Percentiles rank a stretch among this genome's conserved stretches.
phyloP scores from a whole-genome alignment of 2,113 vertebrate genomes.

The Clarias batrachus region DNA sequence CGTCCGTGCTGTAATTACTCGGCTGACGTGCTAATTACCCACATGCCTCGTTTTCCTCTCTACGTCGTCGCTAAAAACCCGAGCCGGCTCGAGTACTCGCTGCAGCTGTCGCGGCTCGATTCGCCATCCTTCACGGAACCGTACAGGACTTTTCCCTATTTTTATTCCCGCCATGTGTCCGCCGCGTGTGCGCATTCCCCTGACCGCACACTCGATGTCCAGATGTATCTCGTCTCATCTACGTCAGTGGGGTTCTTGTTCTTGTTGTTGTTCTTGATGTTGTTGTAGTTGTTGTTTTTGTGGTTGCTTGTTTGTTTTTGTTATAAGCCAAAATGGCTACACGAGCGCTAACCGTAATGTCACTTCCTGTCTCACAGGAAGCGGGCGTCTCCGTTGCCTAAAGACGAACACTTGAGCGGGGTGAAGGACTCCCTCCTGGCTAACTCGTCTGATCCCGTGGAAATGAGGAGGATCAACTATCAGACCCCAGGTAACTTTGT shows the following conservation, averaged over 20 bases:
- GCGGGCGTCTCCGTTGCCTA: constrained; percentile 85
- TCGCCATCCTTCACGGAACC: background rate
- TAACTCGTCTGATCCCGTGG: constrained; percentile 89
- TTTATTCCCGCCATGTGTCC: background rate
- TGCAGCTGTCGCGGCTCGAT: constrained; percentile 8
- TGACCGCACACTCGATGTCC: background rate
- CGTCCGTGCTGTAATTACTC: constrained; percentile 72
- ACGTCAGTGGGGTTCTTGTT: background rate
- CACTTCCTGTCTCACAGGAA: constrained; percentile 74
- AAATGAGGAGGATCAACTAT: constrained; percentile 92
- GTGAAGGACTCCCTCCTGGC: constrained; percentile 88
- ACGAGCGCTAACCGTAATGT: background rate
- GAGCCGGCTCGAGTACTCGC: background rate
- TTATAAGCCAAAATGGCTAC: background rate
- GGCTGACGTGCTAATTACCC: constrained; percentile 77
- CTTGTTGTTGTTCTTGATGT: background rate
- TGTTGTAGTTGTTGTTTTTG: background rate
- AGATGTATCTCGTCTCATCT: background rate
- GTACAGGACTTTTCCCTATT: background rate
- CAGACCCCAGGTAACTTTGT: constrained; percentile 87
- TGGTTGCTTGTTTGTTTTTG: too few species aligned
- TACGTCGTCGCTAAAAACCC: constrained; percentile 54
- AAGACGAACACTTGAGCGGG: constrained; percentile 84
- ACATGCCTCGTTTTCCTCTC: constrained; percentile 71
- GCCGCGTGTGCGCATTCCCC: background rate